Percentiles rank a stretch among this genome's conserved stretches.
phyloP scores from a whole-genome alignment of 2,888 invertebrate genomes.

The Elmis aenea region DNA sequence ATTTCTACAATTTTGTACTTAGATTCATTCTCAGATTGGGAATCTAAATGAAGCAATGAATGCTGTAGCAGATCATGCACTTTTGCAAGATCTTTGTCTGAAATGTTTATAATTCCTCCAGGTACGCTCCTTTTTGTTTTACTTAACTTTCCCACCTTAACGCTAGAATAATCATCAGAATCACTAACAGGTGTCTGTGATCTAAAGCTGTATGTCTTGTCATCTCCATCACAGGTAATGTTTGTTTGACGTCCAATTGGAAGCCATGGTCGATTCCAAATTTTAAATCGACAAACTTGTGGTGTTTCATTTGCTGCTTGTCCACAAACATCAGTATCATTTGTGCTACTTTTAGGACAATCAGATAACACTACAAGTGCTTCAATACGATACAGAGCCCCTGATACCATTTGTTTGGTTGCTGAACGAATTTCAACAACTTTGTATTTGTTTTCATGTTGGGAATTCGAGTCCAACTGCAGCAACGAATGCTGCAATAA shows the following conservation, averaged over 20 bases:
- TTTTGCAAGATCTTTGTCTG: constrained; percentile 39
- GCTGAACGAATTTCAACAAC: constrained; percentile 39
- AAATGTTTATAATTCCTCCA: constrained; percentile 32
- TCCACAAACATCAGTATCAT: constrained; percentile 27
- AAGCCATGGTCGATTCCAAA: constrained; percentile 59
- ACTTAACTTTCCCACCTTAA: no score
- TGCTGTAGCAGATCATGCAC: constrained; percentile 1
- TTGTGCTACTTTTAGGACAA: constrained; percentile 43
- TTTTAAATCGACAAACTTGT: constrained; percentile 46
- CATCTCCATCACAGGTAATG: constrained; percentile 39
- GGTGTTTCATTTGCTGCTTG: constrained; percentile 32
- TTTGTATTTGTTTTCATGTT: constrained; percentile 39
- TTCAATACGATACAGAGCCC: constrained; percentile 53
- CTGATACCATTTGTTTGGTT: constrained; percentile 52
- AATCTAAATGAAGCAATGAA: constrained; percentile 46
- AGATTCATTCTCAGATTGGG: constrained; percentile 40
- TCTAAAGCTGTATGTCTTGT: constrained; percentile 10
- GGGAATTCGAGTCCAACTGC: constrained; percentile 37
- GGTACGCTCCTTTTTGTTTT: background rate
- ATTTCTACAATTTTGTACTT: constrained; percentile 45
- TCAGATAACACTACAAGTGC: constrained; percentile 55
- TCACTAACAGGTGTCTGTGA: constrained; percentile 25
- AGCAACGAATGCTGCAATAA: constrained; percentile 27
- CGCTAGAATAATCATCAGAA: background rate
- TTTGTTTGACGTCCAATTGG: constrained; percentile 43